Base-by-base conservation (phyloP, 2,888 invertebrate species). In the Dioctria linearis region DNA sequence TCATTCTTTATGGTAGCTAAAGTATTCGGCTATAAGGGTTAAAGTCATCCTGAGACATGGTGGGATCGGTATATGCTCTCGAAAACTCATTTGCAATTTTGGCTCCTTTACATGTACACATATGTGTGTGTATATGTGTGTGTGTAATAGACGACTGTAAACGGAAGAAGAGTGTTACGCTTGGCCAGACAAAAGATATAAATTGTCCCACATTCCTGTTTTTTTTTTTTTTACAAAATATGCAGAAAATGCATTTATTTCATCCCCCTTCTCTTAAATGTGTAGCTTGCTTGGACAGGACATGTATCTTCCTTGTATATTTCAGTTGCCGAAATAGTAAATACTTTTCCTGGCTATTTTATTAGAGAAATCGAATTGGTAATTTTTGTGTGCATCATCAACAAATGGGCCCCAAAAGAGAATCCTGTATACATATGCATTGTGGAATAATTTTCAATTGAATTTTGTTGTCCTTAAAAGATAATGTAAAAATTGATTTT, bases 191-290 rank as follows among this genome's bases (percentile, higher is more conserved):
- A 67, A 67, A 67, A 46, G 67, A 46, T 67, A 67, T 67, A 67
- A 67, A 67, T 67, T 67, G 46, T 46, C 67, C 67, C 46, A 67
- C 67, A 67, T 67, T 67, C 43, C 46, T 42, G 43, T 46, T 46
- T 46, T 13, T 42, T 67, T 67, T 46, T 67, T 46, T 67, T 25
- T 5, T 3, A n/a, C 42, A 49, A 67, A 67, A 67, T 67, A 67
- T 67, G 67, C 67, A 67, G 67, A 67, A 67, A 67, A 67, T 67
- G 67, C 9, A 67, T 67, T 67, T 43, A 67, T 67, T 67, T 67
- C 46, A 42, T 25, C 8, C 46, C 9, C 13, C 43, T 13, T 25
- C 42, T 67, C 46, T 46, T 2, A 5, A 9, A 13, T 57, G 11
- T 49, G 6, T 49, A 11, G 51, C 11, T 49, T 65, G 51, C 11